These are phyloP conservation scores for Olivierus martensii DNA, from an alignment of 1,140 invertebrate species.

Conservation along the genomic window DNA sequence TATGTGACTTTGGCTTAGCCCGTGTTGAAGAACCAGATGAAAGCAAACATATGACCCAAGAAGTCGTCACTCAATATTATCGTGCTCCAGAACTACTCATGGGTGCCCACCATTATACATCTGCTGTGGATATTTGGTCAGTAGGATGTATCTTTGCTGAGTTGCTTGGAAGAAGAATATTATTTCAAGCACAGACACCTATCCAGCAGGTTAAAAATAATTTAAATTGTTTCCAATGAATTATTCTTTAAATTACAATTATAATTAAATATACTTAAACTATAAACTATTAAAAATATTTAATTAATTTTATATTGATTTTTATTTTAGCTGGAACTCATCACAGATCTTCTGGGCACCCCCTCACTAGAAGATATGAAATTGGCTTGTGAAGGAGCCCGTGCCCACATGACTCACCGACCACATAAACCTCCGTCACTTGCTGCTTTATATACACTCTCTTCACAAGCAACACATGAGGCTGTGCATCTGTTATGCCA, in stretches of 20 bases:
- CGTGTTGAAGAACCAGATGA: constrained; percentile 86
- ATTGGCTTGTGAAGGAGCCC: constrained; percentile 89
- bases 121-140: constrained; percentile 94
- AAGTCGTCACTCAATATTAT: constrained; percentile 98
- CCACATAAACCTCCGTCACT: constrained; percentile 77
- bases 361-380: constrained; percentile 84
- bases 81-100: constrained; percentile 95
- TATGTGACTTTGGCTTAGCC: constrained; percentile 95
- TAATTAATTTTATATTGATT: constrained; percentile 3
- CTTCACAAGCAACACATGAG: constrained; percentile 85
- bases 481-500: constrained; percentile 91
- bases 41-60: constrained; percentile 92
- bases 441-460: constrained; percentile 77
- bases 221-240: too few species aligned
- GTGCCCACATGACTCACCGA: constrained; percentile 76
- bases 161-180: constrained; percentile 78
- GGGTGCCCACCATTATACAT: constrained; percentile 94
- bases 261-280: too few species aligned
- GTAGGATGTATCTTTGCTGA: constrained; percentile 99
- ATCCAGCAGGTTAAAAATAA: constrained; percentile 72
- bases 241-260: too few species aligned
- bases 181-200: constrained; percentile 92
- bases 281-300: neutral
- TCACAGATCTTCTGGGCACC: constrained; percentile 92
- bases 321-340: constrained; percentile 68